Conservation (phyloP, 2,113 vertebrate genomes). For the Pomatostomus ruficeps region DNA sequence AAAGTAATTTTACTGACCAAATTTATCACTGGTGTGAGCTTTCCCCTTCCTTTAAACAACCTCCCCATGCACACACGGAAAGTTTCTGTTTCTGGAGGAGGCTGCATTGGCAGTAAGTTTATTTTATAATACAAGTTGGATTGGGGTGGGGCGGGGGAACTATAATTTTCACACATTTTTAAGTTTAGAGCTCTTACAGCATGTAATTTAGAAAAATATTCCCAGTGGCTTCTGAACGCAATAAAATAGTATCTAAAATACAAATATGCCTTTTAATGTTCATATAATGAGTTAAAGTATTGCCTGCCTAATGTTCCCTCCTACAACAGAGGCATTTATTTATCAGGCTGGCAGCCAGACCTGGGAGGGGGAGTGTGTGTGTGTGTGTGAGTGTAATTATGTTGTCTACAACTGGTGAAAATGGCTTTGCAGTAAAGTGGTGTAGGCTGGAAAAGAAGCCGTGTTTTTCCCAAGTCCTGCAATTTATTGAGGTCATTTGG, state of each 20-base stretch:
- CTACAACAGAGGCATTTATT: constrained; percentile 21
- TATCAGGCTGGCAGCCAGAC: constrained; percentile 41
- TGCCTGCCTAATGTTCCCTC: constrained; percentile 11
- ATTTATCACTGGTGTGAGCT: neutral
- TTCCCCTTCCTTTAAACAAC: neutral
- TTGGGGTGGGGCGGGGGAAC: neutral
- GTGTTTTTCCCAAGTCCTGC: constrained; percentile 28
- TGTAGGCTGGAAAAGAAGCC: constrained; percentile 42
- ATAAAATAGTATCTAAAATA: constrained; percentile 35
- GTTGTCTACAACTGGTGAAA: constrained; percentile 41
- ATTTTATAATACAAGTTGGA: neutral
- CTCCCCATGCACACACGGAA: neutral
- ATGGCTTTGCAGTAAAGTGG: constrained; percentile 40
- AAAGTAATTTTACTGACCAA: constrained; percentile 51
- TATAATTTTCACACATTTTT: constrained; percentile 3
- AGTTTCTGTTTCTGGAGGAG: neutral
- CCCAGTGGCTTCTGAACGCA: constrained; percentile 34
- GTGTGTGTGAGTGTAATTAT: constrained; percentile 35
- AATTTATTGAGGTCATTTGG: constrained; percentile 49
- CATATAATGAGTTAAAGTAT: constrained; percentile 27
- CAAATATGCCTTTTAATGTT: constrained; percentile 38
- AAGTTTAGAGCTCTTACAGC: constrained; percentile 7
- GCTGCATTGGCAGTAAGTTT: neutral
- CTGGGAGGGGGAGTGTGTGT: neutral
- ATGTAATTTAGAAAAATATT: constrained; percentile 46